Conservation (phyloP, 2,797 vertebrate genomes). For the Leptatherina wallacei region DNA sequence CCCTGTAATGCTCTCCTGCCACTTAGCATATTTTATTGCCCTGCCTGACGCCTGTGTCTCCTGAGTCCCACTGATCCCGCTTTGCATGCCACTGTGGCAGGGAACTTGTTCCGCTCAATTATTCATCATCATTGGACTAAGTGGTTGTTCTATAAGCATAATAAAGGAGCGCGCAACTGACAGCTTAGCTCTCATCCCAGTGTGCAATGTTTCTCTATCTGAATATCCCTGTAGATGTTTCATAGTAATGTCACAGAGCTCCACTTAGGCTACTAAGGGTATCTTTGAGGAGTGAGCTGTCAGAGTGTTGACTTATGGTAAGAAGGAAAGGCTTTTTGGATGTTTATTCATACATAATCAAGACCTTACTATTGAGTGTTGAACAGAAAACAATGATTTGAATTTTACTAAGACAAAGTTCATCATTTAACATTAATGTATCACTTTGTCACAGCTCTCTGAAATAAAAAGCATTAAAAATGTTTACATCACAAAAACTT, state of each 20-base stretch:
- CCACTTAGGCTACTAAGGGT: constrained; percentile 16
- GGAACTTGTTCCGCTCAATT: constrained; percentile 87
- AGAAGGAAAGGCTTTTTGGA: constrained; percentile 6
- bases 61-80: constrained; percentile 76
- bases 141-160: constrained; percentile 84
- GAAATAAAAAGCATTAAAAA: not conserved
- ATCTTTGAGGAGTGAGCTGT: constrained; percentile 17
- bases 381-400: not conserved
- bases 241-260: constrained; percentile 40
- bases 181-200: constrained; percentile 73
- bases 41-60: constrained; percentile 78
- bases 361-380: not conserved
- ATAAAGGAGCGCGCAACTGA: constrained; percentile 79
- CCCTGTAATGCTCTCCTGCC: constrained; percentile 81
- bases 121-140: constrained; percentile 87
- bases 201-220: constrained; percentile 50
- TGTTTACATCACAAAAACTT: not conserved
- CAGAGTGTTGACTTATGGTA: constrained; percentile 23
- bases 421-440: not conserved
- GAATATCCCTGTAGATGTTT: constrained; percentile 60
- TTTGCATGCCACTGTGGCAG: constrained; percentile 80
- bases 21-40: constrained; percentile 90
- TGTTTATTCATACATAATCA: not conserved
- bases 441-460: not conserved
- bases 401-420: not conserved